Evolutionary conservation across 2,888 invertebrate genomes (phyloP), one percentile per base, ranked within the genome.

Genomic region (Caenorhabditis doughertyi): DNA sequence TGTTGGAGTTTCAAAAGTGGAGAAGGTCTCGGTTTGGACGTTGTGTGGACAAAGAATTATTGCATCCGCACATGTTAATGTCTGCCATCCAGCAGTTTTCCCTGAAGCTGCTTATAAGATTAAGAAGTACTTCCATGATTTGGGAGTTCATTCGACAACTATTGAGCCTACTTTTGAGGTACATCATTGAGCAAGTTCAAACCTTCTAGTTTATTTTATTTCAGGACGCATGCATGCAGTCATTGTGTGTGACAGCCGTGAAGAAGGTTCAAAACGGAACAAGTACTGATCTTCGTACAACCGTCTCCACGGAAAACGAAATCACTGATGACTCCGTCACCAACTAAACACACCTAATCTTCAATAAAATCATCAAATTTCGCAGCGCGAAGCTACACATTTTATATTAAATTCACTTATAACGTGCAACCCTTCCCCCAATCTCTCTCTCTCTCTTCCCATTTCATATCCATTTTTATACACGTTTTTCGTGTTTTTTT

Each of bases 131-230:
- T 93, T 93, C 89, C 93, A 93, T 87, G 90, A 92, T 56, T 92
- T 92, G 82, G 93, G 93, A 29, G 93, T 94, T 74, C 93, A 93
- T 88, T 93, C 93, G 64, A 92, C 93, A 9, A 93, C 93, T 1
- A 93, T 93, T 65, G 93, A 93, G 79, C 93, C 93, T 23, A 93
- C 93, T 67, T 93, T 93, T 62, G 82, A 77, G 49, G 82, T 82
- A 13, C n/a, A n/a, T n/a, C n/a, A n/a, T n/a, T 29, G 5, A 8
- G 4, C 35, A 53, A 39, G 1, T 39, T 29, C 35, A 42, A 23
- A n/a, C 32, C n/a, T 39, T 9, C 29, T 13, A 7, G 53, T 16
- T 9, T 13, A 9, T 39, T 39, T 8, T 0, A 8, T 79, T 77
- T 32, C 55, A 82, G 82, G 53, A 55, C 16, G 29, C 67, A 0